Percentiles rank a stretch among this genome's conserved stretches.
phyloP scores from a whole-genome alignment of 2,888 invertebrate genomes.

The Hypena proboscidalis region DNA sequence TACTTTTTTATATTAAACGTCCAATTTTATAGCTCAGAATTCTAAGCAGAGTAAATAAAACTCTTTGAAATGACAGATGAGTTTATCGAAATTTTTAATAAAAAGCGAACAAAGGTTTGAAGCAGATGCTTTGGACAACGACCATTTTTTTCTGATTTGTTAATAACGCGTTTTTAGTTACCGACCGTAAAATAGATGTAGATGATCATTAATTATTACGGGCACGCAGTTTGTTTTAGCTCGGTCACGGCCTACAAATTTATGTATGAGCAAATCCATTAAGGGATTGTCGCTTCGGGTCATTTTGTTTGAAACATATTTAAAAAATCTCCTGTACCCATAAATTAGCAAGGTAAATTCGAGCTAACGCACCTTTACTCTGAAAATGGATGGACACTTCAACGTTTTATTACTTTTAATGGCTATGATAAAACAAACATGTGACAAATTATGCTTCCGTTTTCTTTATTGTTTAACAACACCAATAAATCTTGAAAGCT shows the following conservation, averaged over 20 bases:
- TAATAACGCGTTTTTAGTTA: constrained; percentile 67
- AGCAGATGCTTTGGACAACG: constrained; percentile 66
- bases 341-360: constrained; percentile 38
- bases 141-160: constrained; percentile 64
- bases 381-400: constrained; percentile 13
- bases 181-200: constrained; percentile 79
- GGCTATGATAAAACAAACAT: not conserved
- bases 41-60: constrained; percentile 16
- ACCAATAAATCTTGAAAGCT: too few species aligned
- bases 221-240: constrained; percentile 78
- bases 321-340: constrained; percentile 39
- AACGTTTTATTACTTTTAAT: not conserved
- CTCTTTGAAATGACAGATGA: constrained; percentile 38
- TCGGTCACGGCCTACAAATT: constrained; percentile 76
- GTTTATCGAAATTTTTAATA: constrained; percentile 26
- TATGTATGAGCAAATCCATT: constrained; percentile 79
- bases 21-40: constrained; percentile 12
- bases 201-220: constrained; percentile 78
- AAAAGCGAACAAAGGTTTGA: constrained; percentile 23
- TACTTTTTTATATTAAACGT: constrained; percentile 30
- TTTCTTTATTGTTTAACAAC: not conserved
- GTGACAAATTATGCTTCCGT: not conserved
- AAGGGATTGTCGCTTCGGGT: constrained; percentile 76
- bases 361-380: constrained; percentile 30
- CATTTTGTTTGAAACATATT: constrained; percentile 49